These are phyloP conservation scores for Pachypeltis micranthus DNA, from an alignment of 1,140 invertebrate genomes.

Conservation along the genomic window DNA sequence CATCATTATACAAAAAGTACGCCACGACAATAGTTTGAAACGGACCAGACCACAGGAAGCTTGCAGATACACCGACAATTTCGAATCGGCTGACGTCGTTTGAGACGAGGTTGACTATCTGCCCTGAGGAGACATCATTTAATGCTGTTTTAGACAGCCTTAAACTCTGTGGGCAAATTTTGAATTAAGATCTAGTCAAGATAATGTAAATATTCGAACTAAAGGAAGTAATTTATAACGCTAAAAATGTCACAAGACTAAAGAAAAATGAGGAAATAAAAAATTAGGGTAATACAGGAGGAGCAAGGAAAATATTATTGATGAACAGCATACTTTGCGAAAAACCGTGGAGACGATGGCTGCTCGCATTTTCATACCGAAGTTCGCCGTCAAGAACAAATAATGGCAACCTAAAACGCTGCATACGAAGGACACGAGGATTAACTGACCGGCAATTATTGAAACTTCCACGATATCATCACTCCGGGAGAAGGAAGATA, in stretches of 20 bases:
- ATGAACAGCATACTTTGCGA: conserved; percentile 49
- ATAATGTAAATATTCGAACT: neutral
- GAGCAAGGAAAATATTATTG: too few species aligned
- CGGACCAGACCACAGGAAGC: conserved; percentile 54
- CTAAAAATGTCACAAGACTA: too few species aligned
- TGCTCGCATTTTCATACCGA: conserved; percentile 65
- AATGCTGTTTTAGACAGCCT: conserved; percentile 42
- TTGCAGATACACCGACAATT: conserved; percentile 43
- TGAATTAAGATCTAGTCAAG: neutral
- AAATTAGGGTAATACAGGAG: too few species aligned
- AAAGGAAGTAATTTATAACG: too few species aligned
- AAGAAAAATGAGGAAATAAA: too few species aligned
- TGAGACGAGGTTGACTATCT: conserved; percentile 72
- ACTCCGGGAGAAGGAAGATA: neutral
- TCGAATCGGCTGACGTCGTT: conserved; percentile 62
- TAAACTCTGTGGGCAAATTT: conserved; percentile 10
- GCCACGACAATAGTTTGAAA: conserved; percentile 46
- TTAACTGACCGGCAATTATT: neutral
- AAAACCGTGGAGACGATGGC: conserved; percentile 67
- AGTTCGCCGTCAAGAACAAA: neutral
- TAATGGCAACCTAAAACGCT: neutral
- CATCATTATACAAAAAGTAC: conserved; percentile 49
- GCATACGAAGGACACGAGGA: neutral
- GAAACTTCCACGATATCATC: neutral
- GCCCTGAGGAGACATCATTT: conserved; percentile 64